Evolutionary conservation across 2,113 vertebrate species (phyloP).

Genomic region (Periophthalmodon schlosseri): DNA sequence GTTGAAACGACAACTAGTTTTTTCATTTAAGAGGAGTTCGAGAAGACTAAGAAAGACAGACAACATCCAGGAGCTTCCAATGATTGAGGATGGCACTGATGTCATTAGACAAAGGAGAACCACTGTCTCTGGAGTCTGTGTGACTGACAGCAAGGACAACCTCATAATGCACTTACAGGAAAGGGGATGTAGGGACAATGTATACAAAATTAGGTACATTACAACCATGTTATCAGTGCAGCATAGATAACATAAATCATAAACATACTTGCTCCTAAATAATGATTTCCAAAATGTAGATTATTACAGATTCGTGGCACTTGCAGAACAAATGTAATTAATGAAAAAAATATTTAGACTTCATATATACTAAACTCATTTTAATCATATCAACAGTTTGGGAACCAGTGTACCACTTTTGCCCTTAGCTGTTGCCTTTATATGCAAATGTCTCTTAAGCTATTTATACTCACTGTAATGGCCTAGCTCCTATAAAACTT

Average conservation of each 20-base stretch:
- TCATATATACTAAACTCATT: not conserved
- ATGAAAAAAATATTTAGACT: not conserved
- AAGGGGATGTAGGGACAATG: not conserved
- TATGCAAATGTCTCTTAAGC: not conserved
- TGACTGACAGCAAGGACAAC: not conserved
- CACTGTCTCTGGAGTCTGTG: not conserved
- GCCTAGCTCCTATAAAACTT: not conserved
- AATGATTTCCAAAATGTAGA: not conserved
- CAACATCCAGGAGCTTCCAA: not conserved
- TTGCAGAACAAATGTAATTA: not conserved
- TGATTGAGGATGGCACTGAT: slow-evolving; percentile 1
- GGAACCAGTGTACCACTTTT: not conserved
- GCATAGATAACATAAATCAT: not conserved
- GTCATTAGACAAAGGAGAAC: not conserved
- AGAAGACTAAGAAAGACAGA: not conserved
- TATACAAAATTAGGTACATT: not conserved
- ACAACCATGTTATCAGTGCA: not conserved
- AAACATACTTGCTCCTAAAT: not conserved
- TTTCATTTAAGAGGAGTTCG: not conserved
- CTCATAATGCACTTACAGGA: not conserved
- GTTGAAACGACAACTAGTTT: not conserved
- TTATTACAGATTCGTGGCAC: not conserved
- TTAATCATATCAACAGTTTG: not conserved
- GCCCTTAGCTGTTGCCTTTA: not conserved
- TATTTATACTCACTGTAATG: not conserved